Conservation (phyloP, 2,888 invertebrate genomes). For the Campoplex capitator region DNA sequence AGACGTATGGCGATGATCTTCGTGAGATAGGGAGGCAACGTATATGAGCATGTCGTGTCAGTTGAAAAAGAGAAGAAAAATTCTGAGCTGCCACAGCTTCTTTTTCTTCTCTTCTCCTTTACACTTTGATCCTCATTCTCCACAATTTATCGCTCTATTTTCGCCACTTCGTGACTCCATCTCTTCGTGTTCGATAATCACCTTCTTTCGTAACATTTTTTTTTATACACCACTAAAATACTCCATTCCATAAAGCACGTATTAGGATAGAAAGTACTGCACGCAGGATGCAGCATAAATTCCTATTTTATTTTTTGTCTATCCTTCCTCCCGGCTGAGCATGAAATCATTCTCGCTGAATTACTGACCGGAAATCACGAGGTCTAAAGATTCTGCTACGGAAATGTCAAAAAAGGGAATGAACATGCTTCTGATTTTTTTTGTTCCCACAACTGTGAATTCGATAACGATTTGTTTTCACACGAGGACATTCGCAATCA, state of each 20-base stretch:
- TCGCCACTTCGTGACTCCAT: constrained; percentile 56
- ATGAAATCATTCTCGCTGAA: constrained; percentile 12
- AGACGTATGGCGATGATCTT: constrained; percentile 43
- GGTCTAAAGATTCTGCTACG: constrained; percentile 24
- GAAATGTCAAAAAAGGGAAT: constrained; percentile 5
- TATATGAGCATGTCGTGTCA: constrained; percentile 24
- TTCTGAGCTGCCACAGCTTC: constrained; percentile 8
- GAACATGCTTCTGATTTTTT: background rate
- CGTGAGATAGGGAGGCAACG: constrained; percentile 49
- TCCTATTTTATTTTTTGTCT: background rate
- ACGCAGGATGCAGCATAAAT: constrained; percentile 19
- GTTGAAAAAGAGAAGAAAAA: background rate
- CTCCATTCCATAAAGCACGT: background rate
- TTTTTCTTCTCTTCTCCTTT: constrained; percentile 32
- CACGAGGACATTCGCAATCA: background rate
- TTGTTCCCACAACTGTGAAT: background rate
- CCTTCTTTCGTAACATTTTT: background rate
- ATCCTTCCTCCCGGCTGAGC: background rate
- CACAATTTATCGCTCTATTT: constrained; percentile 29
- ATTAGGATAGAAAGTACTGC: constrained; percentile 42
- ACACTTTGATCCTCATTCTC: constrained; percentile 38
- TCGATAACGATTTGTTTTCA: no score
- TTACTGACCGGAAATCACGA: constrained; percentile 27
- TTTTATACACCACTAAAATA: background rate
- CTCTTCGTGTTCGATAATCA: constrained; percentile 40